These are phyloP conservation scores for Dynastes maya DNA, from an alignment of 2,888 invertebrate genomes.

Conservation along the genomic window DNA sequence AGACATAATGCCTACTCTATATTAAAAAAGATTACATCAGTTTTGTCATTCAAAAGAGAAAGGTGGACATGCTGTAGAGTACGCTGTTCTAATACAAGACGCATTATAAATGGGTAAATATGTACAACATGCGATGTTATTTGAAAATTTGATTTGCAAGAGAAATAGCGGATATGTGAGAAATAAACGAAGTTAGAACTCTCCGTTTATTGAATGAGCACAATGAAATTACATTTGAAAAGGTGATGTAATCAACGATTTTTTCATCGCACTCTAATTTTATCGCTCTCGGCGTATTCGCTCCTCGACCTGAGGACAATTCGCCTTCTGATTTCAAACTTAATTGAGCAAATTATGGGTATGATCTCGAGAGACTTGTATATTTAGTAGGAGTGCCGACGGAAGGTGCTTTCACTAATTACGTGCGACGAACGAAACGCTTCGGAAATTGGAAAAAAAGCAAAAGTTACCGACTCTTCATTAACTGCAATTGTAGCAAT, in stretches of 20 bases:
- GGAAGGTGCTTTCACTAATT: conserved; percentile 16
- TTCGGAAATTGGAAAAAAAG: neutral
- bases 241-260: conserved; percentile 13
- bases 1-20: too few species aligned
- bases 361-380: conserved; percentile 3
- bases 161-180: neutral
- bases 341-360: conserved; percentile 39
- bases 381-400: neutral
- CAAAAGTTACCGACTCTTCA: neutral
- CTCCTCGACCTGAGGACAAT: conserved; percentile 1
- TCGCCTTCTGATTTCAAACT: conserved; percentile 22
- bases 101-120: too few species aligned
- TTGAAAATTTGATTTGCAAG: conserved; percentile 11
- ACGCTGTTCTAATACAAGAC: too few species aligned
- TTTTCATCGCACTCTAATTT: conserved; percentile 5
- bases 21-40: too few species aligned
- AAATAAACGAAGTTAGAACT: neutral
- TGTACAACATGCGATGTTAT: neutral
- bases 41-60: too few species aligned
- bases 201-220: neutral
- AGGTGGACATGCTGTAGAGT: too few species aligned
- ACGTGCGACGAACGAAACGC: conserved; percentile 1
- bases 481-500: conserved; percentile 8
- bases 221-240: conserved; percentile 27
- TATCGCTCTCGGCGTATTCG: neutral